Evolutionary conservation across 2,113 vertebrate species (phyloP).

Genomic region (Coregonus clupeaformis): DNA sequence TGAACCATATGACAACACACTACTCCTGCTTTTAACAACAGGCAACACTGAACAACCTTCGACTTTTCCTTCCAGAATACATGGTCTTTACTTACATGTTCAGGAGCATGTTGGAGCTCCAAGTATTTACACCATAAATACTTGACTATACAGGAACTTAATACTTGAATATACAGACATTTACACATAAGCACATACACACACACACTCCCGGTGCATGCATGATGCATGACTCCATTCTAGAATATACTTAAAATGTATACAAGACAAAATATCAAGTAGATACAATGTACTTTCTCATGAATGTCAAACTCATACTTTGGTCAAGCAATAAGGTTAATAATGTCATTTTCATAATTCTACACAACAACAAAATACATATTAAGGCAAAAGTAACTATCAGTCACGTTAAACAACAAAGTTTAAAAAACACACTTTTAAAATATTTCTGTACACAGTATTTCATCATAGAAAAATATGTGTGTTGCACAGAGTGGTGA

Average conservation of each 20-base stretch:
- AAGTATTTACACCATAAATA: constrained; percentile 38
- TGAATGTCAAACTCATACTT: constrained; percentile 74
- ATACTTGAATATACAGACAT: constrained; percentile 19
- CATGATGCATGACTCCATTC: not conserved
- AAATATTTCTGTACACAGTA: constrained; percentile 69
- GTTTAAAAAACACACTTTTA: constrained; percentile 58
- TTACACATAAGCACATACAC: constrained; percentile 6
- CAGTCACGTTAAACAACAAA: constrained; percentile 54
- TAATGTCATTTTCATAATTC: constrained; percentile 31
- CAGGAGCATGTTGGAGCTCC: not conserved
- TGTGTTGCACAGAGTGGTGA: constrained; percentile 53
- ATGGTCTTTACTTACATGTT: constrained; percentile 13
- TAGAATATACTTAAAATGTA: constrained; percentile 23
- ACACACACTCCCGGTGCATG: constrained; percentile 16
- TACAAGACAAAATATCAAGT: constrained; percentile 40
- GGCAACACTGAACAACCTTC: constrained; percentile 11
- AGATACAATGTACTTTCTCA: constrained; percentile 70
- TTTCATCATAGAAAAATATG: constrained; percentile 73
- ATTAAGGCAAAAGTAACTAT: constrained; percentile 65
- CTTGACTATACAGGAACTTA: constrained; percentile 20
- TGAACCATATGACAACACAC: constrained; percentile 30
- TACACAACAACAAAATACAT: constrained; percentile 58
- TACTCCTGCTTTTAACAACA: constrained; percentile 25
- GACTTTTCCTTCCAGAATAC: constrained; percentile 9
- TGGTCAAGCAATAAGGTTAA: constrained; percentile 73